A percentile compares a stretch with the other conserved stretches of the same genome.
These are phyloP conservation scores for Ophthalmolycus amberensis DNA, from an alignment of 2,113 vertebrate genomes.

Conservation along the genomic window DNA sequence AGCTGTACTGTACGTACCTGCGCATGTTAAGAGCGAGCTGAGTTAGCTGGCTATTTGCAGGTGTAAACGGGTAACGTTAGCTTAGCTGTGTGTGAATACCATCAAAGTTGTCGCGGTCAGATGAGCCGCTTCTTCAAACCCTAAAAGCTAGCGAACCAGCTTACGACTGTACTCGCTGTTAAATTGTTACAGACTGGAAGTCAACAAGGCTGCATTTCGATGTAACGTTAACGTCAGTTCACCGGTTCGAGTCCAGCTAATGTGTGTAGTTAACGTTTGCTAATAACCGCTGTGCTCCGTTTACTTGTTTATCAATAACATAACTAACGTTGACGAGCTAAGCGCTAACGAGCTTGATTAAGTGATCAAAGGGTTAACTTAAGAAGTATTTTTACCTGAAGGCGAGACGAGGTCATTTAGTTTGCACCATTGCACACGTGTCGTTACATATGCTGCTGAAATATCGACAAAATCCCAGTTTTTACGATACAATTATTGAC, in stretches of 20 bases:
- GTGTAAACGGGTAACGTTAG: no score
- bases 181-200: background rate
- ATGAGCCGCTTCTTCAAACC: background rate
- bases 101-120: background rate
- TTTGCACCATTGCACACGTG: background rate
- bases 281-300: background rate
- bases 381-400: conserved; percentile 52
- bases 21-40: background rate
- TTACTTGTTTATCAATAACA: conserved; percentile 34
- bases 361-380: background rate
- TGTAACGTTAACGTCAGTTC: background rate
- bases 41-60: background rate
- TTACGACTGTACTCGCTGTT: background rate
- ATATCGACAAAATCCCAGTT: conserved; percentile 18
- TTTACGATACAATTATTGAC: conserved; percentile 34
- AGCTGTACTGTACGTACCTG: background rate
- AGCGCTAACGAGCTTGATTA: conserved; percentile 45
- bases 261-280: background rate
- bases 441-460: conserved; percentile 2
- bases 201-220: background rate
- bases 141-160: conserved; percentile 9
- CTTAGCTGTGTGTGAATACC: background rate
- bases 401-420: conserved; percentile 18
- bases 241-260: background rate
- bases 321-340: conserved; percentile 43